Percentiles rank a stretch among this genome's conserved stretches.
Conservation (phyloP, 2,113 vertebrate genomes). For the Pipa parva region DNA sequence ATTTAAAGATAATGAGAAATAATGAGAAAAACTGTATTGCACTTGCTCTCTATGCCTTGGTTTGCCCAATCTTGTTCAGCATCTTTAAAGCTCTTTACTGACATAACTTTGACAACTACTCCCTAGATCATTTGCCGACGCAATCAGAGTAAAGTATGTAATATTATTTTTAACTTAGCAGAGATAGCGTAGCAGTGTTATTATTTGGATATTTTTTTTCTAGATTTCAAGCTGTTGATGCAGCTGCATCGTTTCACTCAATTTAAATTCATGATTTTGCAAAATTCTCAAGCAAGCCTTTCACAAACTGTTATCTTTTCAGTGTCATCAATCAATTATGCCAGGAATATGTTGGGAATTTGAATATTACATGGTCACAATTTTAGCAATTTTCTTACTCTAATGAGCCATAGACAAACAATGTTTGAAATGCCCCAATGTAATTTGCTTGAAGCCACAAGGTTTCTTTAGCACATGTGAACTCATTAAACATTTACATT, state of each 20-base stretch:
- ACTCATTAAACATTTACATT: constrained; percentile 23
- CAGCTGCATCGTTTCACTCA: constrained; percentile 7
- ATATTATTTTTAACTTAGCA: background rate
- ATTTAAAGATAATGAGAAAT: background rate
- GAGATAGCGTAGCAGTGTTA: background rate
- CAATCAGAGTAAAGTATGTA: background rate
- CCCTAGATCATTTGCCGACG: background rate
- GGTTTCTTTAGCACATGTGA: constrained; percentile 11
- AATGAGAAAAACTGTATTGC: background rate
- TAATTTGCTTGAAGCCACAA: constrained; percentile 38
- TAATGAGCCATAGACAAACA: constrained; percentile 36
- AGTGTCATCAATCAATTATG: constrained; percentile 37
- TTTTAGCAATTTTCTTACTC: constrained; percentile 32
- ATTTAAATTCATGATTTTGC: constrained; percentile 21
- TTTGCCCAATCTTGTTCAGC: background rate
- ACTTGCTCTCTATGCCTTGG: background rate
- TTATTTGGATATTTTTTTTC: background rate
- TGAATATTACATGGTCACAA: constrained; percentile 23
- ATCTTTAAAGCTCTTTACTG: background rate
- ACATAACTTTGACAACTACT: background rate
- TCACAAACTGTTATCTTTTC: constrained; percentile 33
- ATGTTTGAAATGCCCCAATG: constrained; percentile 33
- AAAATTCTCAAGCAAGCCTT: constrained; percentile 25
- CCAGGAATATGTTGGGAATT: constrained; percentile 26
- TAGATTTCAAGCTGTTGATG: background rate